Evolutionary conservation across 2,797 vertebrate genomes (phyloP).

Genomic region (Cryptoblepharus egeriae): DNA sequence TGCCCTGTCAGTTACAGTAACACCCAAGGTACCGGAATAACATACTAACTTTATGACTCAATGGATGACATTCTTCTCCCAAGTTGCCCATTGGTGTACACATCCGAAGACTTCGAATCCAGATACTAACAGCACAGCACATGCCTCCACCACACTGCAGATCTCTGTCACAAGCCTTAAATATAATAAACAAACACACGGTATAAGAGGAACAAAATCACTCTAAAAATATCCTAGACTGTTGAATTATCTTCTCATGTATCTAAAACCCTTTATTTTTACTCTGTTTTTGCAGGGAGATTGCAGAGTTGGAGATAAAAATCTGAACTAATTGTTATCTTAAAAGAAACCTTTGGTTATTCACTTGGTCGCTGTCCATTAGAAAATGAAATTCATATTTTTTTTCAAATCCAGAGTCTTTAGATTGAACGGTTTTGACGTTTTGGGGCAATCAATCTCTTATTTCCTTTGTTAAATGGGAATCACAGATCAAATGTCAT

Average conservation of each 20-base stretch:
- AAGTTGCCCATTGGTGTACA: slow-evolving; percentile 89
- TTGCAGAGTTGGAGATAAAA: background rate
- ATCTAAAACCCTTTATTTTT: background rate
- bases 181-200: slow-evolving; percentile 59
- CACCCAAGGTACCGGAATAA: background rate
- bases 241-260: background rate
- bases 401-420: background rate
- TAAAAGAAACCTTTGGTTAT: background rate
- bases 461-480: background rate
- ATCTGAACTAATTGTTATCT: background rate
- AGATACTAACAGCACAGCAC: slow-evolving; percentile 95
- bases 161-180: slow-evolving; percentile 90
- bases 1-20: slow-evolving; percentile 1
- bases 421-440: background rate
- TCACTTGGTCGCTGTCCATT: background rate
- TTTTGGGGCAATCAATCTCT: background rate
- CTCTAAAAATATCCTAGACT: background rate
- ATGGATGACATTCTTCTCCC: slow-evolving; percentile 91
- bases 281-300: background rate
- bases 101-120: slow-evolving; percentile 91
- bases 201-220: background rate
- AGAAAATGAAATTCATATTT: background rate
- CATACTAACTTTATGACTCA: slow-evolving; percentile 90
- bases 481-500: background rate
- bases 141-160: slow-evolving; percentile 87